Base-by-base conservation (phyloP, 2,888 invertebrate genomes). In the Tethea ocularis region DNA sequence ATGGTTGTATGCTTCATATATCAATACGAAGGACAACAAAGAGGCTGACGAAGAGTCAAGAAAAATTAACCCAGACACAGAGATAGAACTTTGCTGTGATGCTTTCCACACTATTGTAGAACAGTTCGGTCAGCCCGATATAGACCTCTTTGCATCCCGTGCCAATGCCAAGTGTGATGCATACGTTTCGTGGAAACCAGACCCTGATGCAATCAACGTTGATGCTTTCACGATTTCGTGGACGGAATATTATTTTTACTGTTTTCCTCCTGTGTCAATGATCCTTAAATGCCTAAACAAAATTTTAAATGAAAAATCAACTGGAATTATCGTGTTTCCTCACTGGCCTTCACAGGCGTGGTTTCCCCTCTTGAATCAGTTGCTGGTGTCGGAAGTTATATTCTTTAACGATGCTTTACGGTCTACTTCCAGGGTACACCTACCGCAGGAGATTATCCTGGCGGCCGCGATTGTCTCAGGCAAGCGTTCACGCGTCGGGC, bases 401-500 rank as follows among this genome's bases (percentile, higher is more conserved):
- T 54, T 20, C 1, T 8, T 26, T 53, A 29, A 54, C 11, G 46
- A 29, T 7, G 29, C 29, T 38, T 6, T 41, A 2, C 15, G 23
- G 54, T 61, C 57, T 51, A 0, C 22, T 62, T 64, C 56, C 66
- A 66, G 68, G 26, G 17, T 33, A 13, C 52, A 41, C 11, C 59
- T 62, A 15, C 59, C 63, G 2, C 13, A 10, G 13, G 4, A 36
- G 2, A 36, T 15, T 36, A 36, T 4, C 36, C 36, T 11, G 36
- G 36, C 2, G 11, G 36, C 15, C 36, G 36, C 63, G 63, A 62
- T 23, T 55, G 58, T 64, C 58, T 66, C 59, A 58, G 66, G 63
- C 53, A 51, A 33, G 61, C 66, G 38, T 65, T 68, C 57, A 23
- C 15, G 5, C 22, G 26, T 10, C 62, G 57, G 20, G 61, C 59